Evolutionary conservation across 2,888 invertebrate species (phyloP).

Genomic region (Aspidiotus destructor): DNA sequence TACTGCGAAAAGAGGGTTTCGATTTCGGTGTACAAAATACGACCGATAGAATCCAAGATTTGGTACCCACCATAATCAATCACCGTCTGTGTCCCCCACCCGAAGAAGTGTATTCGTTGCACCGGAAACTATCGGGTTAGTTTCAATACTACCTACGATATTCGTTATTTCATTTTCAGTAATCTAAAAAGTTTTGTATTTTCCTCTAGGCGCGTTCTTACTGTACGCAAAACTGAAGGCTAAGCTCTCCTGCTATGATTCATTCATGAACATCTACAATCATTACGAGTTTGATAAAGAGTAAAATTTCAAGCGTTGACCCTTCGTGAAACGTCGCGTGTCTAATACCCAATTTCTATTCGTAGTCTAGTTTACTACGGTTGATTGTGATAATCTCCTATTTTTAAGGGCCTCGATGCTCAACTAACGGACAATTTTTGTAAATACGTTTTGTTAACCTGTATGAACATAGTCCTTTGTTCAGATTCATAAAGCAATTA

Average conservation of each 20-base stretch:
- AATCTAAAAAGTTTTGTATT: neutral
- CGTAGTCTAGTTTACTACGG: no score
- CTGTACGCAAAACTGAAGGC: slow-evolving; percentile 79
- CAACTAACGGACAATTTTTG: no score
- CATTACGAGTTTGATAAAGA: slow-evolving; percentile 48
- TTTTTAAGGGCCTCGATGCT: no score
- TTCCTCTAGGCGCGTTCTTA: slow-evolving; percentile 81
- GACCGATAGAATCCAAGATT: slow-evolving; percentile 64
- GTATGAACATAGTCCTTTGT: no score
- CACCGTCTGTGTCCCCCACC: slow-evolving; percentile 94
- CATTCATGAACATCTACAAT: slow-evolving; percentile 69
- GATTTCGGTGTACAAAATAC: slow-evolving; percentile 84
- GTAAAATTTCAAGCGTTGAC: neutral
- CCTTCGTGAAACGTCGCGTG: no score
- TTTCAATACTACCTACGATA: neutral
- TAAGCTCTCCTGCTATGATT: slow-evolving; percentile 67
- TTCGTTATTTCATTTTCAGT: neutral
- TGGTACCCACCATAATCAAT: slow-evolving; percentile 87
- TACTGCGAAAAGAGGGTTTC: slow-evolving; percentile 68
- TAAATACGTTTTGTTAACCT: no score
- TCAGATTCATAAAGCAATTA: no score
- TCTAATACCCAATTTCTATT: neutral
- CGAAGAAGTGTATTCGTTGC: slow-evolving; percentile 95
- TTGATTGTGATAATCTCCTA: no score
- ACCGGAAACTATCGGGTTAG: slow-evolving; percentile 66